Conservation (phyloP, 2,888 invertebrate species). For the Ectemnius cavifrons region DNA sequence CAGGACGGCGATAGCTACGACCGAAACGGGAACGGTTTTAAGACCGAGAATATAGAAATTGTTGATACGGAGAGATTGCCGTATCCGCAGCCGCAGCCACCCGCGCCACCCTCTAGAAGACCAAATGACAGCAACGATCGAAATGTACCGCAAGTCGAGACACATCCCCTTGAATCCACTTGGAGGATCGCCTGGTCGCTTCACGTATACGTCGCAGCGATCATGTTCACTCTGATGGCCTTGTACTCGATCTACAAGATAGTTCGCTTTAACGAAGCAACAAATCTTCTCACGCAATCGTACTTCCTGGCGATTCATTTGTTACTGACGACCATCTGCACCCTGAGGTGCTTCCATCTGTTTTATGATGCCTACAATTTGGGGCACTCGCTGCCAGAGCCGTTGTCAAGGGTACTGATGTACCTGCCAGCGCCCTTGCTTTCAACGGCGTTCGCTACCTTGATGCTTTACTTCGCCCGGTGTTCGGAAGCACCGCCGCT, state of each 20-base stretch:
- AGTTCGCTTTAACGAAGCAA: slow-evolving; percentile 90
- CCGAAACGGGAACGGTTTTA: slow-evolving; percentile 60
- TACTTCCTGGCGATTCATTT: slow-evolving; percentile 93
- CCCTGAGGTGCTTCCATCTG: slow-evolving; percentile 90
- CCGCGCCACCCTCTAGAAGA: slow-evolving; percentile 69
- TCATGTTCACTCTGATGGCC: slow-evolving; percentile 90
- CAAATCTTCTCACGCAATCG: slow-evolving; percentile 91
- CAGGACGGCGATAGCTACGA: slow-evolving; percentile 65
- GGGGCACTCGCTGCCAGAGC: slow-evolving; percentile 86
- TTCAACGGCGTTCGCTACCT: slow-evolving; percentile 92
- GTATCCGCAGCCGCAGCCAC: slow-evolving; percentile 73
- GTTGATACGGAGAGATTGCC: slow-evolving; percentile 73
- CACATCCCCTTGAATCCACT: slow-evolving; percentile 79
- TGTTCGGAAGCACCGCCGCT: slow-evolving; percentile 88
- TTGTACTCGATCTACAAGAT: slow-evolving; percentile 92
- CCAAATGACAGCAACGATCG: slow-evolving; percentile 62
- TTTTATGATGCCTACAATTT: slow-evolving; percentile 96
- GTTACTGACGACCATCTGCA: slow-evolving; percentile 89
- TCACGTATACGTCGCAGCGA: slow-evolving; percentile 92
- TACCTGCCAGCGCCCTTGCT: slow-evolving; percentile 92
- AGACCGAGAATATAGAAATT: slow-evolving; percentile 71
- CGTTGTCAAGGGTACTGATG: slow-evolving; percentile 89
- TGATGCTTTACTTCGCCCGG: slow-evolving; percentile 90
- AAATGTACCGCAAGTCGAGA: slow-evolving; percentile 77
- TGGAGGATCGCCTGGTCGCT: slow-evolving; percentile 95